Base-by-base conservation (phyloP, 2,888 invertebrate genomes). In the Oasisia sp. region DNA sequence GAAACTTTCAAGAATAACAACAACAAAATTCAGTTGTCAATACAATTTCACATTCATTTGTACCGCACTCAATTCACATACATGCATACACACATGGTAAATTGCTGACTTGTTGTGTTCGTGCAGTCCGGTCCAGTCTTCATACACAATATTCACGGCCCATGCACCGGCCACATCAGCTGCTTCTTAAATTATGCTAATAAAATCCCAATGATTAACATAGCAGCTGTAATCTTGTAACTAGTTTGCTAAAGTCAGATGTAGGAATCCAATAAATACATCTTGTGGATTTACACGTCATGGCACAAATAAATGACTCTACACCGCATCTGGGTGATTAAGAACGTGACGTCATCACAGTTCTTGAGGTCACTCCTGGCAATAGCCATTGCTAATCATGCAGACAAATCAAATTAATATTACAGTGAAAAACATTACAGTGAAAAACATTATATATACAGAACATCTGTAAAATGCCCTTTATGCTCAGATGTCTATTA, bases 241-340 rank as follows among this genome's bases (percentile, higher is more conserved):
- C 74, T 74, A 74, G 74, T 74, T 74, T 74, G 74, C 4, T 74
- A 74, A 74, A 74, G 7, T 74, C 74, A 74, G 74, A 74, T 74
- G 74, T 74, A 74, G 19, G 74, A 74, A 74, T 74, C 74, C n/a
- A 74, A 74, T 74, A 74, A 74, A 74, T 74, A 74, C 74, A 74
- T 74, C 74, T 74, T 74, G 74, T n/a, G 27, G 27, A 74, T 74
- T 74, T 74, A 74, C 74, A 74, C 27, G 74, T 74, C 74, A 74
- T 74, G 74, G 74, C 74, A 74, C 74, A 74, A 74, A n/a, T 74
- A 74, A 74, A 74, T 74, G 74, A 74, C n/a, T 74, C 74, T 74
- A 74, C 74, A 74, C 74, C 74, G 27, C 74, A 27, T 74, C 74
- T 19, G 74, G 74, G 74, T 74, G 74, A 74, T 74, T n/a, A 74